A percentile compares a stretch with the other conserved stretches of the same genome.
Evolutionary conservation across 2,888 invertebrate genomes (phyloP).

Genomic region (Parasteatoda lunata): DNA sequence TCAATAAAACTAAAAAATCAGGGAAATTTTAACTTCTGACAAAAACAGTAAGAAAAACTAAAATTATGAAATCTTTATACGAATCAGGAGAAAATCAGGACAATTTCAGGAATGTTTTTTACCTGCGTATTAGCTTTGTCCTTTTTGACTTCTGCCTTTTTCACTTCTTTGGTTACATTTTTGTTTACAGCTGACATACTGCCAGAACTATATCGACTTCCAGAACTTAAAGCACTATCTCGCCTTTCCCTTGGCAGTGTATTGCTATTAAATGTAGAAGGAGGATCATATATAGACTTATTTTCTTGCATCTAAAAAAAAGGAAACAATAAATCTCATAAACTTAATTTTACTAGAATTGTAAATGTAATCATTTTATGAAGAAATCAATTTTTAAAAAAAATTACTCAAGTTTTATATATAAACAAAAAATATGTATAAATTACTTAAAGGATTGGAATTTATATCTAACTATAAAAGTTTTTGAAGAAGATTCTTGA

Average conservation of each 20-base stretch:
- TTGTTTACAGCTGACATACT: conserved; percentile 40
- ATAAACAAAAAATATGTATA: no score
- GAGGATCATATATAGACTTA: conserved; percentile 33
- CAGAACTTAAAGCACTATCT: conserved; percentile 62
- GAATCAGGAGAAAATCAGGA: no score
- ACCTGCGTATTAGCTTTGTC: conserved; percentile 50
- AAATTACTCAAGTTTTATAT: no score
- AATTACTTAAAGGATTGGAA: no score
- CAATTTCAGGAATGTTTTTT: background rate
- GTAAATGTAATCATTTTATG: background rate
- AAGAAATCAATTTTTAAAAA: no score
- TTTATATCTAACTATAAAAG: no score
- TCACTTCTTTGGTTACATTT: conserved; percentile 21
- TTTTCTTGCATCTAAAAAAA: conserved; percentile 22
- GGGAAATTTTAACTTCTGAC: no score
- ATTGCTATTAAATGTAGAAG: conserved; percentile 21
- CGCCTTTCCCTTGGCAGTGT: conserved; percentile 40
- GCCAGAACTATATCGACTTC: conserved; percentile 47
- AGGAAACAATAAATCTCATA: background rate
- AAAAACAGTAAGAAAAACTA: no score
- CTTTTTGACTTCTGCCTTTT: conserved; percentile 44
- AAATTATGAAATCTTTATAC: no score
- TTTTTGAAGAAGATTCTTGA: no score
- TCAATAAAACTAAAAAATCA: no score
- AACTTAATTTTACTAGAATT: background rate